phyloP scores from a whole-genome alignment of 2,888 invertebrate species.

The Cheilosia grossa region DNA sequence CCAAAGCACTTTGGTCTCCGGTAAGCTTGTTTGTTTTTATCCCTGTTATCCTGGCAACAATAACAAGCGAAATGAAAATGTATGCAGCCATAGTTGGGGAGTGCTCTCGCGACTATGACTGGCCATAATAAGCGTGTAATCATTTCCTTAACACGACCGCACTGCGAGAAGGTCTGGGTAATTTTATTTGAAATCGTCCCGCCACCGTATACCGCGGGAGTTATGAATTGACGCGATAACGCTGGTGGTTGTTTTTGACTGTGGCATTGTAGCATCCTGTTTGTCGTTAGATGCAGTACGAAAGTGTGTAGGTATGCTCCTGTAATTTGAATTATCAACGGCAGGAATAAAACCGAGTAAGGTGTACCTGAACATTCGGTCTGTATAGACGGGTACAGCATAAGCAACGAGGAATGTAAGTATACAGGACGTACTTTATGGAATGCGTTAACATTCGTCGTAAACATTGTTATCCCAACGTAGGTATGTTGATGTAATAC shows the following conservation, averaged over 20 bases:
- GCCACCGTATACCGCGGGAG: neutral
- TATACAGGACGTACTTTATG: too few relatives aligned
- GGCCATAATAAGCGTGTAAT: constrained; percentile 6
- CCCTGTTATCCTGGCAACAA: constrained; percentile 47
- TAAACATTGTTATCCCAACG: too few relatives aligned
- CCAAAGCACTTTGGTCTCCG: neutral
- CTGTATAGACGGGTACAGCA: too few relatives aligned
- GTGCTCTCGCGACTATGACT: too few relatives aligned
- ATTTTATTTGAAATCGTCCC: neutral
- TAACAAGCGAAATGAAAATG: constrained; percentile 9
- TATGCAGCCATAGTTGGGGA: neutral
- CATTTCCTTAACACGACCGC: neutral
- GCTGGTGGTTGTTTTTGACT: neutral
- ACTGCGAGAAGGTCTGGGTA: neutral
- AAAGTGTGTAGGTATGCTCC: too few relatives aligned
- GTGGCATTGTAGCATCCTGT: neutral
- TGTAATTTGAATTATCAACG: too few relatives aligned
- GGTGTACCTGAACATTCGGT: too few relatives aligned
- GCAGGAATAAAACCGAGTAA: too few relatives aligned
- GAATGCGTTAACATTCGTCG: too few relatives aligned
- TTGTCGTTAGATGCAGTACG: too few relatives aligned
- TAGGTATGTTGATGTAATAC: too few relatives aligned
- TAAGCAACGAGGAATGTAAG: too few relatives aligned
- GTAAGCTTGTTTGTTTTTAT: neutral
- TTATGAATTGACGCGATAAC: constrained; percentile 12